Evolutionary conservation across 1,140 invertebrate genomes (phyloP).

Genomic region (Periplaneta americana): DNA sequence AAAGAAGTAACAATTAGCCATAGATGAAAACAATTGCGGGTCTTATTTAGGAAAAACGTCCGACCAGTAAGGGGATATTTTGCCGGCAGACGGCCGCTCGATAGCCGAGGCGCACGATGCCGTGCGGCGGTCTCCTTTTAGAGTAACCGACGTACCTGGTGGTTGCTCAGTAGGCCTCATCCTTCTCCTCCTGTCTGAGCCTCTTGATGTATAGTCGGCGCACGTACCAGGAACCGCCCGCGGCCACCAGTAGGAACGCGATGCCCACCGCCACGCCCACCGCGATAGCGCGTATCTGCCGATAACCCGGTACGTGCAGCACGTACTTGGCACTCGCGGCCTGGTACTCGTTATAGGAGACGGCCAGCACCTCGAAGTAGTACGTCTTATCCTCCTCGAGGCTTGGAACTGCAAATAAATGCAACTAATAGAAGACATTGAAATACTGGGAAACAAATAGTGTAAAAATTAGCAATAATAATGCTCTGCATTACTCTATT

Average conservation of each 20-base stretch:
- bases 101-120: no score
- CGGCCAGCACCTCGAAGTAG: conserved; percentile 57
- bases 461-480: no score
- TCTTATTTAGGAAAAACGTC: no score
- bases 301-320: conserved; percentile 53
- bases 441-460: no score
- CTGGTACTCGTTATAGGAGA: conserved; percentile 47
- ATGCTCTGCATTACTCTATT: no score
- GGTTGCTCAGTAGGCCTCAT: background rate
- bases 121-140: no score
- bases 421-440: no score
- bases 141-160: no score
- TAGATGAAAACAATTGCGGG: no score
- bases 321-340: conserved; percentile 47
- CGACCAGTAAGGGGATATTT: no score
- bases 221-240: conserved; percentile 52
- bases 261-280: conserved; percentile 51
- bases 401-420: conserved; percentile 32
- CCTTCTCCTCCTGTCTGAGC: background rate
- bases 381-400: conserved; percentile 59
- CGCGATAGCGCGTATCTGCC: conserved; percentile 51
- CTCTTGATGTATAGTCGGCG: conserved; percentile 23
- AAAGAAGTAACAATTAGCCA: no score
- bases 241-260: conserved; percentile 46
- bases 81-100: no score